These are phyloP conservation scores for Brachionichthys hirsutus DNA, from an alignment of 2,113 vertebrate genomes.

Conservation along the genomic window DNA sequence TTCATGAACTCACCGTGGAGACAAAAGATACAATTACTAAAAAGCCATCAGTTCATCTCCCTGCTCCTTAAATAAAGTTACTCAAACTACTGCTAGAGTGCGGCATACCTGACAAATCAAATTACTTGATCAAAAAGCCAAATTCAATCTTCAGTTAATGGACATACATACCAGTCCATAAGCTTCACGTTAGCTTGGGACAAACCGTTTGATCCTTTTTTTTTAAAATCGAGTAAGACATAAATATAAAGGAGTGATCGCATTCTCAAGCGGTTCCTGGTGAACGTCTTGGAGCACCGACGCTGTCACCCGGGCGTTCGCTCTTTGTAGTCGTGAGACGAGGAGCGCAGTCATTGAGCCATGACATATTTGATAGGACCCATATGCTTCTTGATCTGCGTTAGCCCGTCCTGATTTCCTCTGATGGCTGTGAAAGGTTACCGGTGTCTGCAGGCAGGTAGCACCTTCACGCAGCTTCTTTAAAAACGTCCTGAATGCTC, in stretches of 20 bases:
- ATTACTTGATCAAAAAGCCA: too few relatives aligned
- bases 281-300: not conserved
- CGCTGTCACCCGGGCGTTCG: conserved; percentile 20
- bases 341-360: conserved; percentile 33
- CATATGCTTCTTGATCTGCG: conserved; percentile 34
- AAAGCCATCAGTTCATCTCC: too few relatives aligned
- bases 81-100: too few relatives aligned
- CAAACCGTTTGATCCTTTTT: too few relatives aligned
- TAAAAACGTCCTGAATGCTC: conserved; percentile 6
- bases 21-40: not conserved
- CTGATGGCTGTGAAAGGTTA: conserved; percentile 15
- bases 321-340: conserved; percentile 38
- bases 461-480: not conserved
- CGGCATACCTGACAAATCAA: too few relatives aligned
- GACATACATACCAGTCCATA: too few relatives aligned
- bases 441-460: conserved; percentile 21
- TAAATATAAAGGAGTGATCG: too few relatives aligned
- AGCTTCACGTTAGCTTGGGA: too few relatives aligned
- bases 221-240: too few relatives aligned
- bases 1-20: not conserved
- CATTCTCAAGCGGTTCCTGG: conserved; percentile 8
- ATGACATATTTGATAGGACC: conserved; percentile 27
- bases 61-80: too few relatives aligned
- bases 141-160: too few relatives aligned
- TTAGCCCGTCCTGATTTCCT: conserved; percentile 25